Percentiles rank a stretch among this genome's conserved stretches.
These are phyloP conservation scores for Sebastes diploproa DNA, from an alignment of 2,797 vertebrate species.

Conservation along the genomic window DNA sequence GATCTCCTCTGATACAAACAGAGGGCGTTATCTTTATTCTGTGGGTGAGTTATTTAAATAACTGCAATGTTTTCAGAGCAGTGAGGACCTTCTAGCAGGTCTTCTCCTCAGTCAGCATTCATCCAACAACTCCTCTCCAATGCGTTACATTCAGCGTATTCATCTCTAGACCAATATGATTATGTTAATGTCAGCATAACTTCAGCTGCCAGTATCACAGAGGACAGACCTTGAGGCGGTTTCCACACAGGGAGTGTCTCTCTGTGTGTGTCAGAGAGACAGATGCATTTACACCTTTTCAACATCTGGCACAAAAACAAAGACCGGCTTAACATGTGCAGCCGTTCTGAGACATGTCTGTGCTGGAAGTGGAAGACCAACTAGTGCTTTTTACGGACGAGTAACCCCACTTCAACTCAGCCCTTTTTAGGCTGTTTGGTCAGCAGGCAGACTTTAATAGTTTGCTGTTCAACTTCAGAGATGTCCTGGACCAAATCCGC, in stretches of 20 bases:
- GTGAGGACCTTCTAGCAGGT: too few relatives aligned
- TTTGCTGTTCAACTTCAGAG: conserved; percentile 40
- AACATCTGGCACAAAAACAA: not conserved
- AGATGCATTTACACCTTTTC: not conserved
- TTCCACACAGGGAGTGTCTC: not conserved
- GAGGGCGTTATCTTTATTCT: too few relatives aligned
- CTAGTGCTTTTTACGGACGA: not conserved
- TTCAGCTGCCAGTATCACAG: not conserved
- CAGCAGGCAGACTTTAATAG: conserved; percentile 46
- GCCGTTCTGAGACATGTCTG: not conserved
- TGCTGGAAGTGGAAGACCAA: not conserved
- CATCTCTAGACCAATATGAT: not conserved
- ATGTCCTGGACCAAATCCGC: conserved; percentile 31
- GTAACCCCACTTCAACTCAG: conserved; percentile 11
- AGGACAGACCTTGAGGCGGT: not conserved
- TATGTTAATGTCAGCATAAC: not conserved
- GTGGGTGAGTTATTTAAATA: too few relatives aligned
- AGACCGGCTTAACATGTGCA: not conserved
- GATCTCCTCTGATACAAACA: not conserved
- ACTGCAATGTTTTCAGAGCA: too few relatives aligned
- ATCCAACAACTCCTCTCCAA: not conserved
- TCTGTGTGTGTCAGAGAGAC: not conserved
- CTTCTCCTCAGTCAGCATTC: not conserved
- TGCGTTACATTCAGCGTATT: not conserved
- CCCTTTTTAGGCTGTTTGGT: conserved; percentile 29